Evolutionary conservation across 2,888 invertebrate genomes (phyloP).

Genomic region (Tipula helvola): DNA sequence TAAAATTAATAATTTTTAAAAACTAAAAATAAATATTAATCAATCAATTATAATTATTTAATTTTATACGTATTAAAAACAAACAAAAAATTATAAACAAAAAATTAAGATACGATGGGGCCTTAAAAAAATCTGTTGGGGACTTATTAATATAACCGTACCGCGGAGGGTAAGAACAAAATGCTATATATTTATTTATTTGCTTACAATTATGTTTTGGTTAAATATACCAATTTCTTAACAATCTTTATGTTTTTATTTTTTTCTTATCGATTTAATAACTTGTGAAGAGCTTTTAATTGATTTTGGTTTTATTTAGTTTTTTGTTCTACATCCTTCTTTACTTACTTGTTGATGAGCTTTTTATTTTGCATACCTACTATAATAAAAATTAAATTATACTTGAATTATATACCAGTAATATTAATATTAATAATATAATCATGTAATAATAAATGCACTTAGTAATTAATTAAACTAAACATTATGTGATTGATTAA

Average conservation of each 20-base stretch:
- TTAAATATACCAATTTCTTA: not conserved
- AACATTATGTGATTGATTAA: not conserved
- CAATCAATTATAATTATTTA: not conserved
- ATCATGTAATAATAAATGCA: not conserved
- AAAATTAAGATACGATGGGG: constrained; percentile 35
- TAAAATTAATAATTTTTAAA: not conserved
- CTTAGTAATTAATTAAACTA: not conserved
- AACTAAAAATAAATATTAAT: not conserved
- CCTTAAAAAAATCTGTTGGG: constrained; percentile 39
- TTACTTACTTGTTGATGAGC: not conserved
- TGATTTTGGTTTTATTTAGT: not conserved
- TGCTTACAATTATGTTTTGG: not conserved
- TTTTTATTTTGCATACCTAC: not conserved
- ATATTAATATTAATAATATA: not conserved
- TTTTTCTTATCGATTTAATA: not conserved
- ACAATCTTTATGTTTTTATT: not conserved
- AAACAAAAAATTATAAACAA: constrained; percentile 4
- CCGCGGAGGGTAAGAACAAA: constrained; percentile 34
- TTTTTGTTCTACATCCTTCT: not conserved
- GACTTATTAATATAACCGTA: constrained; percentile 38
- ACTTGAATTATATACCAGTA: not conserved
- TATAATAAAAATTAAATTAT: not conserved
- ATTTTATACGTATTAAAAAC: not conserved
- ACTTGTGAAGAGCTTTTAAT: not conserved
- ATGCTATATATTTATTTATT: constrained; percentile 11